Evolutionary conservation across 1,140 invertebrate species (phyloP).

Genomic region (Tribolium castaneum): DNA sequence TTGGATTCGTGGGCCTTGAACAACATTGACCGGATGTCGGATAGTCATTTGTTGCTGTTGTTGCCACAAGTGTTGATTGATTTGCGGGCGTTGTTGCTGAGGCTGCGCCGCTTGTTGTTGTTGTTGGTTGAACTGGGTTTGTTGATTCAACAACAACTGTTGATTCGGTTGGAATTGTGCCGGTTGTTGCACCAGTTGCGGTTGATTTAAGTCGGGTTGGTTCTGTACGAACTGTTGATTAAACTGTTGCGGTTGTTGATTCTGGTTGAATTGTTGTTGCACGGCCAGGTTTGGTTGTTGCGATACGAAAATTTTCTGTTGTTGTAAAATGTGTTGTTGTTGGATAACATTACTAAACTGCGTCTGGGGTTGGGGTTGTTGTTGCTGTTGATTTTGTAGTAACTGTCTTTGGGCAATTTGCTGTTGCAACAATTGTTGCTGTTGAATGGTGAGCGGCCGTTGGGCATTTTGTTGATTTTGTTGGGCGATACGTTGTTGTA

Average conservation of each 20-base stretch:
- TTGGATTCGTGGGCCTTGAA: slow-evolving; percentile 50
- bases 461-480: slow-evolving; percentile 55
- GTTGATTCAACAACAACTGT: slow-evolving; percentile 44
- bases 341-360: slow-evolving; percentile 37
- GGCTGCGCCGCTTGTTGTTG: slow-evolving; percentile 57
- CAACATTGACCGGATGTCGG: slow-evolving; percentile 54
- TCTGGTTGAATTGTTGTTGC: slow-evolving; percentile 36
- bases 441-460: slow-evolving; percentile 45
- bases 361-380: slow-evolving; percentile 39
- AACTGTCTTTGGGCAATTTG: slow-evolving; percentile 25
- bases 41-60: slow-evolving; percentile 52
- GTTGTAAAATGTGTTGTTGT: slow-evolving; percentile 44
- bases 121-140: slow-evolving; percentile 53
- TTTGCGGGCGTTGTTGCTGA: slow-evolving; percentile 53
- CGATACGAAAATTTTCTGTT: slow-evolving; percentile 46
- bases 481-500: slow-evolving; percentile 57
- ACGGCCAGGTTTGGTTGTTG: slow-evolving; percentile 51
- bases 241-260: slow-evolving; percentile 47
- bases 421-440: slow-evolving; percentile 53
- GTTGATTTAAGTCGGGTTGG: slow-evolving; percentile 45
- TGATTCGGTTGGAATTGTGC: not conserved
- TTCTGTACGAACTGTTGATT: slow-evolving; percentile 44
- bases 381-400: slow-evolving; percentile 62
- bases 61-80: slow-evolving; percentile 54
- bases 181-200: slow-evolving; percentile 44